A percentile compares a stretch with the other conserved stretches of the same genome.
phyloP scores from a whole-genome alignment of 2,888 invertebrate genomes.

The Drosophila anomalipes region DNA sequence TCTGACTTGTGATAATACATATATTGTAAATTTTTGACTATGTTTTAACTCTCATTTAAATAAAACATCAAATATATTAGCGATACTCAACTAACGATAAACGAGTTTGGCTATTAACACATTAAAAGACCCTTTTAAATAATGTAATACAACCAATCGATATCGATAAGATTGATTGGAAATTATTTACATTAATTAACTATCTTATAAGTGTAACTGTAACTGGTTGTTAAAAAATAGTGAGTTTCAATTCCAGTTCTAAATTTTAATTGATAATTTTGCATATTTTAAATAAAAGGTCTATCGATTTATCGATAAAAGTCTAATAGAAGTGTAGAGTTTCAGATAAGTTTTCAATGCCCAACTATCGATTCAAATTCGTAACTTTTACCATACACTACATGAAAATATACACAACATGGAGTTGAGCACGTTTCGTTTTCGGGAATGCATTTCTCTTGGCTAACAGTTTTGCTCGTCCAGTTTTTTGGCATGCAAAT shows the following conservation, averaged over 20 bases:
- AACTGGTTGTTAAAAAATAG: neutral
- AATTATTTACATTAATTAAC: neutral
- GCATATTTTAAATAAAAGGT: neutral
- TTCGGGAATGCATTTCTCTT: conserved; percentile 8
- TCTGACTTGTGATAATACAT: too few species aligned
- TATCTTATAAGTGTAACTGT: neutral
- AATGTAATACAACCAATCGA: neutral
- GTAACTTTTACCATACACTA: neutral
- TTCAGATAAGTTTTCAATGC: neutral
- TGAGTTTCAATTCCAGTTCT: neutral
- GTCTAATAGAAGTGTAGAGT: neutral
- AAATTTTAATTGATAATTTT: neutral
- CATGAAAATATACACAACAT: neutral
- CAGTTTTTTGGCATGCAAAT: conserved; percentile 37
- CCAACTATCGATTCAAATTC: neutral
- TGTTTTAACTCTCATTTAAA: neutral
- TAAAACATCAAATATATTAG: neutral
- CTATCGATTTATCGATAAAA: neutral
- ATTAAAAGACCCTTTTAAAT: too few species aligned
- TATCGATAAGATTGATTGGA: neutral
- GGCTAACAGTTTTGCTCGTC: conserved; percentile 21
- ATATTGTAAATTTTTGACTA: neutral
- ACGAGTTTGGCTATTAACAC: too few species aligned
- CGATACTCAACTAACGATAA: neutral
- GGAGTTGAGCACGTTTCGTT: neutral